Conservation (phyloP, 2,888 invertebrate species). For the Amorpha juglandis region DNA sequence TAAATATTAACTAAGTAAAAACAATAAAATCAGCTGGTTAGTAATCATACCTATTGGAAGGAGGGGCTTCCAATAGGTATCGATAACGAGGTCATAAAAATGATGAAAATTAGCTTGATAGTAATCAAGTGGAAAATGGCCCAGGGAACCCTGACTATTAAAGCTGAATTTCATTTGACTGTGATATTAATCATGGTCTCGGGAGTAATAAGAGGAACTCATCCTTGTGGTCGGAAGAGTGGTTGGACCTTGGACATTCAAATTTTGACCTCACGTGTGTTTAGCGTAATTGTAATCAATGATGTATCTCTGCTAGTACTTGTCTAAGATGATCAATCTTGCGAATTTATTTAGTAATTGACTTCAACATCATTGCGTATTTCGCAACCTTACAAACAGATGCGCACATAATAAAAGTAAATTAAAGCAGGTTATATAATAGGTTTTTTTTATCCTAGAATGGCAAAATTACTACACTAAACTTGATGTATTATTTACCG, state of each 20-base stretch:
- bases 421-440: no score
- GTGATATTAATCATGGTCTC: slow-evolving; percentile 28
- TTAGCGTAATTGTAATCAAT: slow-evolving; percentile 27
- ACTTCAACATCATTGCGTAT: background rate
- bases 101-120: no score
- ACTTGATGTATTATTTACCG: no score
- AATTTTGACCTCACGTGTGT: slow-evolving; percentile 12
- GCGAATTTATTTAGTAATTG: background rate
- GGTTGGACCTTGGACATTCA: slow-evolving; percentile 25
- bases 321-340: slow-evolving; percentile 8
- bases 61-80: no score
- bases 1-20: no score
- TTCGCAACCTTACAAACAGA: background rate
- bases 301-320: slow-evolving; percentile 2
- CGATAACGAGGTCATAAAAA: no score
- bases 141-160: no score
- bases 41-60: no score
- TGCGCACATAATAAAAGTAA: background rate
- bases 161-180: slow-evolving; percentile 36
- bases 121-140: no score
- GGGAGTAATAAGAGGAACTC: slow-evolving; percentile 24
- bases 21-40: no score
- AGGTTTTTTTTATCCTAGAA: no score
- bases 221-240: slow-evolving; percentile 25
- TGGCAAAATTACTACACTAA: no score